These are phyloP conservation scores for Cabera pusaria DNA, from an alignment of 2,888 invertebrate species.

Conservation along the genomic window DNA sequence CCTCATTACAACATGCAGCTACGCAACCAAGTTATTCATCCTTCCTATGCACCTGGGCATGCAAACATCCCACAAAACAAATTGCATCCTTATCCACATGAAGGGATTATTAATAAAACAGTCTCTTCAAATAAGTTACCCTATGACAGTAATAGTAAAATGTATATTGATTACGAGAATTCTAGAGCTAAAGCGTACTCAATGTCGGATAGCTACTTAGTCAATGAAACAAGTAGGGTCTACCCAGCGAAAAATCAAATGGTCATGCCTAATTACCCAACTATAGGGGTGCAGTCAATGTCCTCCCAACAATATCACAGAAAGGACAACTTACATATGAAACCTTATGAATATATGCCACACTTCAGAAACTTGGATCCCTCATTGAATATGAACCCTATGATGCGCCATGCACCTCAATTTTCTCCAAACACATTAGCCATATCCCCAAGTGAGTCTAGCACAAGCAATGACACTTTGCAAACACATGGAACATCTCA, in stretches of 20 bases:
- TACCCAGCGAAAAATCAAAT: conserved; percentile 58
- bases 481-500: conserved; percentile 58
- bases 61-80: conserved; percentile 61
- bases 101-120: conserved; percentile 55
- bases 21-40: conserved; percentile 63
- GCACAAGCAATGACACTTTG: conserved; percentile 64
- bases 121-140: conserved; percentile 57
- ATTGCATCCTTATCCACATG: conserved; percentile 57
- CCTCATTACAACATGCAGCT: conserved; percentile 55
- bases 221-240: conserved; percentile 59
- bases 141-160: conserved; percentile 60
- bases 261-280: conserved; percentile 56
- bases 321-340: conserved; percentile 57
- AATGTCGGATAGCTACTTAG: conserved; percentile 56
- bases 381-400: conserved; percentile 48
- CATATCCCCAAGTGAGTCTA: conserved; percentile 75
- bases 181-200: conserved; percentile 54
- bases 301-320: conserved; percentile 60
- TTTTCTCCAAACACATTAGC: conserved; percentile 71
- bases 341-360: conserved; percentile 61
- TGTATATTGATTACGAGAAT: conserved; percentile 65
- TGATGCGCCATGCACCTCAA: conserved; percentile 60
- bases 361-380: conserved; percentile 62
- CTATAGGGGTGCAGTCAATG: conserved; percentile 54
- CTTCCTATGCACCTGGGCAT: conserved; percentile 58